Conservation (phyloP, 2,888 invertebrate species). For the Phortica okadai region DNA sequence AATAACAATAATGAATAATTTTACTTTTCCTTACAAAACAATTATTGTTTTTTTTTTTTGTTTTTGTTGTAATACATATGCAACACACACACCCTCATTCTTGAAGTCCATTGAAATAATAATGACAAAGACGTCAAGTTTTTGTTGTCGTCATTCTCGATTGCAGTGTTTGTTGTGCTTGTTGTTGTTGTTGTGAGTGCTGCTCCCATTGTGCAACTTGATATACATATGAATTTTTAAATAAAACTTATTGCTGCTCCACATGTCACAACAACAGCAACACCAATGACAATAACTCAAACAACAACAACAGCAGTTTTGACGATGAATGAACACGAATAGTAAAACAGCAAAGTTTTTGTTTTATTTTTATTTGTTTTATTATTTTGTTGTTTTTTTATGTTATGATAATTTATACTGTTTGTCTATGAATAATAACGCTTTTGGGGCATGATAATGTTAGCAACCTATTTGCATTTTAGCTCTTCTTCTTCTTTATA, state of each 20-base stretch:
- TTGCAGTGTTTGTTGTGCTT: not conserved
- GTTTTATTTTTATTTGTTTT: not conserved
- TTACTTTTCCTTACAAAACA: too few species aligned
- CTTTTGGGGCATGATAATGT: not conserved
- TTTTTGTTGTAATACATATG: not conserved
- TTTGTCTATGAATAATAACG: constrained; percentile 22
- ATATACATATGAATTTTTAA: constrained; percentile 22
- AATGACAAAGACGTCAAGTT: not conserved
- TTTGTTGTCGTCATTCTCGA: not conserved
- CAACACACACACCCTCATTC: not conserved
- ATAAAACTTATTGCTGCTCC: constrained; percentile 18
- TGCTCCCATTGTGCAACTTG: constrained; percentile 23
- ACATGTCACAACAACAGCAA: constrained; percentile 26
- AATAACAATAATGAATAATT: too few species aligned
- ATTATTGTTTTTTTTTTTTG: too few species aligned
- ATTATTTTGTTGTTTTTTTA: constrained; percentile 1
- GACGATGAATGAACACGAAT: not conserved
- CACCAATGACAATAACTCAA: not conserved
- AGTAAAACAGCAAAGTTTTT: not conserved
- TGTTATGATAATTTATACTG: constrained; percentile 9
- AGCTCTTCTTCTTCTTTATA: too few species aligned
- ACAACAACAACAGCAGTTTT: not conserved
- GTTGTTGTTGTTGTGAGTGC: not conserved
- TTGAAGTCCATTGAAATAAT: too few species aligned
- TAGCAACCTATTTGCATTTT: not conserved